Conservation (phyloP, 2,113 vertebrate species). For the Pygoscelis adeliae region DNA sequence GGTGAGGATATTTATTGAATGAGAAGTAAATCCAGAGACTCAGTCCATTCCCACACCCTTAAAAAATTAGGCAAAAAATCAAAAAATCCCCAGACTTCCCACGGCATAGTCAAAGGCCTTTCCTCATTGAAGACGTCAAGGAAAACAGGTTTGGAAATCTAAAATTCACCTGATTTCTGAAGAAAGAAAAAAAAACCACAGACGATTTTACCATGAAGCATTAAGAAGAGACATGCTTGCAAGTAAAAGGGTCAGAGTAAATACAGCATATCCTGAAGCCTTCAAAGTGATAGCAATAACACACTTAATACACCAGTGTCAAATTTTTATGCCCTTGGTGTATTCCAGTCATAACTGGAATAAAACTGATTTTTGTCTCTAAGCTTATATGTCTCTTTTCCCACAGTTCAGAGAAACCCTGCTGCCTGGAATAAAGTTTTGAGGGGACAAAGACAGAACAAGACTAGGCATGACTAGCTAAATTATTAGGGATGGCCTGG, state of each 20-base stretch:
- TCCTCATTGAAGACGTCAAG: background rate
- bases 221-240: background rate
- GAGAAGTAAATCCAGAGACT: background rate
- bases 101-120: background rate
- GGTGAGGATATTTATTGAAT: background rate
- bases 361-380: slow-evolving; percentile 13
- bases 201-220: background rate
- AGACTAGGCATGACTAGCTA: background rate
- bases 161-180: background rate
- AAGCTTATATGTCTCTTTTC: background rate
- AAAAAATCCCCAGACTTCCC: background rate
- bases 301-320: background rate
- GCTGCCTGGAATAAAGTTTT: background rate
- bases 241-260: background rate
- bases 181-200: background rate
- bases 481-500: background rate
- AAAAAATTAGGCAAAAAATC: background rate
- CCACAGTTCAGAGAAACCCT: background rate
- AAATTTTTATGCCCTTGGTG: background rate
- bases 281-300: slow-evolving; percentile 5
- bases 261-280: background rate
- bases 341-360: slow-evolving; percentile 24
- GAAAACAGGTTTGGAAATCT: background rate
- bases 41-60: background rate
- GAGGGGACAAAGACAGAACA: background rate